Evolutionary conservation across 2,888 invertebrate species (phyloP), one percentile per base, ranked within the genome.

Genomic region (Spatulosminthurus flaviceps): DNA sequence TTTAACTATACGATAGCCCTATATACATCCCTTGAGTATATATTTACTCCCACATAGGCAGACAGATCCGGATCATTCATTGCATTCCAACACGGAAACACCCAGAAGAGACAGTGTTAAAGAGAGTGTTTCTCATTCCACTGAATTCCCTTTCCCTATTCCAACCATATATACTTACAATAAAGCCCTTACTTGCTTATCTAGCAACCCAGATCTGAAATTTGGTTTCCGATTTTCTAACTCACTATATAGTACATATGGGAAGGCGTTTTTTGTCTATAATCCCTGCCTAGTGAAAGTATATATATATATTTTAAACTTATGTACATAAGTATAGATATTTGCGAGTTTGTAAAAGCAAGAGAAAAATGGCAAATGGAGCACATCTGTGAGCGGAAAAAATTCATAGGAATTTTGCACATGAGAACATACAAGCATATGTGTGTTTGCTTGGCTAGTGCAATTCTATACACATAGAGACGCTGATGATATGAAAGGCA

Each of bases 371-470:
- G n/a, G 51, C 51, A 51, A 51, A 13, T 51, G 51, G 51, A 51
- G 51, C 51, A 51, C 51, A 51, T 51, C 51, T 51, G 51, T 13
- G n/a, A n/a, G 51, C 16, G 16, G 51, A 51, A 51, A 51, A 51
- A 51, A 11, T 9, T 51, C n/a, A 51, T 4, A 51, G 51, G 51
- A 51, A 19, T 51, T 51, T 51, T n/a, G 51, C 51, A 51, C 51
- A 51, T 51, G 51, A 51, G n/a, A 51, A 51, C 51, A 51, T 51
- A 51, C 51, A 51, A 51, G 51, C 51, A 51, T 19, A 51, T 51
- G 51, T 51, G 51, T 51, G 16, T 51, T 51, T 51, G n/a, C 5
- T 34, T 9, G 4, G 34, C 4, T 4, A 34, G 34, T 34, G n/a
- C n/a, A n/a, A n/a, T n/a, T n/a, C n/a, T n/a, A n/a, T n/a, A n/a